A percentile compares a stretch with the other conserved stretches of the same genome.
Conservation (phyloP, 2,888 invertebrate genomes). For the Pterostichus madidus region DNA sequence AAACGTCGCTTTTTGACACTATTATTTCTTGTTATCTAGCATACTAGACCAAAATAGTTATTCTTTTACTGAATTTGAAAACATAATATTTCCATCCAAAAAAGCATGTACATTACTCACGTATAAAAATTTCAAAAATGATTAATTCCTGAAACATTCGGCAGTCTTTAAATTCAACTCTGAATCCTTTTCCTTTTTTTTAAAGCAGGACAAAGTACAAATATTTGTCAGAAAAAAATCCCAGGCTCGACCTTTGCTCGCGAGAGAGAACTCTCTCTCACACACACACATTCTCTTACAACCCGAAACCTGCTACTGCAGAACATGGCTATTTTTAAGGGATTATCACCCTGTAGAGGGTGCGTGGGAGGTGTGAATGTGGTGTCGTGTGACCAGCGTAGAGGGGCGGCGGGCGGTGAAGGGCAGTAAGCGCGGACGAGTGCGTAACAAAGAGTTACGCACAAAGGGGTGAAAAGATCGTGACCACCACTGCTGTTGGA, state of each 20-base stretch:
- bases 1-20: no score
- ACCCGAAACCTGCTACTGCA: background rate
- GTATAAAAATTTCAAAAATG: background rate
- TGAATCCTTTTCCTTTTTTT: slow-evolving; percentile 10
- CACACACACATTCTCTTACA: background rate
- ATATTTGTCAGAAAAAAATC: slow-evolving; percentile 35
- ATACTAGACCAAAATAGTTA: no score
- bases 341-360: slow-evolving; percentile 20
- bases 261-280: background rate
- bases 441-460: slow-evolving; percentile 56
- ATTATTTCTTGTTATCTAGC: no score
- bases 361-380: slow-evolving; percentile 12
- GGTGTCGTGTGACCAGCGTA: background rate
- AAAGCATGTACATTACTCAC: background rate
- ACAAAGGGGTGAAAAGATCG: slow-evolving; percentile 52
- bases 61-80: no score
- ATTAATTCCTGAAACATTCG: slow-evolving; percentile 6
- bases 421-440: slow-evolving; percentile 14
- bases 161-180: slow-evolving; percentile 3
- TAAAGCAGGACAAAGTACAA: slow-evolving; percentile 44
- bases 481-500: slow-evolving; percentile 11
- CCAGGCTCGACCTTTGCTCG: slow-evolving; percentile 23
- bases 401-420: background rate
- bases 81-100: background rate
- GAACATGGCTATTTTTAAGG: slow-evolving; percentile 16